Conservation (phyloP, 2,797 vertebrate genomes). For the Galaxias olidus region DNA sequence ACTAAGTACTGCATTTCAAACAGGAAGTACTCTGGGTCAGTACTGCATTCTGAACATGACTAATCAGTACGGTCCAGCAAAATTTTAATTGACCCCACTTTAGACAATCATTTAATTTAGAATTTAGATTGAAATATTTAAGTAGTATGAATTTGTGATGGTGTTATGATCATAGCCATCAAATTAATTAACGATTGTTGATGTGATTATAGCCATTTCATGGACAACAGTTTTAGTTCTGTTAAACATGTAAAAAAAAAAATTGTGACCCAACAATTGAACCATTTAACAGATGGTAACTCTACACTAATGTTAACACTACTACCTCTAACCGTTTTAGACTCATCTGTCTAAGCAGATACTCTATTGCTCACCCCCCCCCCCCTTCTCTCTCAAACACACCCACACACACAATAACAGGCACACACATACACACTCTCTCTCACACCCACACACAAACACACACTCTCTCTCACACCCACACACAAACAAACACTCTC, state of each 20-base stretch:
- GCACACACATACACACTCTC: constrained; percentile 16
- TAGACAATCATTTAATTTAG: too few species aligned
- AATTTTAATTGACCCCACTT: too few species aligned
- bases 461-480: neutral
- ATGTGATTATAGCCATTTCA: neutral
- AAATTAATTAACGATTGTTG: neutral
- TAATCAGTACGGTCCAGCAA: too few species aligned
- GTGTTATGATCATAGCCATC: neutral
- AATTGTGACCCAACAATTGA: constrained; percentile 46
- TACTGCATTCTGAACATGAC: too few species aligned
- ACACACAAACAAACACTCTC: neutral
- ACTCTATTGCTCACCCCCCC: constrained; percentile 38
- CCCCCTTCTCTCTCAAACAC: constrained; percentile 21
- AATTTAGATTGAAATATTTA: neutral
- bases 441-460: neutral
- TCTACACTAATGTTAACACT: too few species aligned
- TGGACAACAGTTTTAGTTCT: constrained; percentile 29
- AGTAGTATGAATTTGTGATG: neutral
- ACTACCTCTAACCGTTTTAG: constrained; percentile 28
- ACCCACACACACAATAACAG: constrained; percentile 4
- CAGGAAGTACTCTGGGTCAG: too few species aligned
- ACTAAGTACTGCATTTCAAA: too few species aligned
- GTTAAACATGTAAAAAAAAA: constrained; percentile 46
- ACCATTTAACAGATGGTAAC: constrained; percentile 10
- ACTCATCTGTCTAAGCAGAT: constrained; percentile 44